Percentiles rank a stretch among this genome's conserved stretches.
Evolutionary conservation across 2,797 vertebrate species (phyloP).

Genomic region (Anas bernieri): DNA sequence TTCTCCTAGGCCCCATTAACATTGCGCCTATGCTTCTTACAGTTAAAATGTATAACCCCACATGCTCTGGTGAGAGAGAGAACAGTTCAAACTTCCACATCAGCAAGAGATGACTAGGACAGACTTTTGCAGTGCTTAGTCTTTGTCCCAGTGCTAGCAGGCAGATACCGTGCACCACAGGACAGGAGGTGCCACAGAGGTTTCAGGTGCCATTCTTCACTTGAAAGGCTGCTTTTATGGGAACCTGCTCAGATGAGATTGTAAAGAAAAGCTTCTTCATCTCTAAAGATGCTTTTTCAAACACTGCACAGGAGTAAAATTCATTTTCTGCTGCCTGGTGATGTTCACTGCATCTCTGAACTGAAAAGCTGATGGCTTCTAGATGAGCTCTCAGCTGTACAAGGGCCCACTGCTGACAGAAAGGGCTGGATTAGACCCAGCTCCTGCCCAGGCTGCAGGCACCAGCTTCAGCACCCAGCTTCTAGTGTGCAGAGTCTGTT

Average conservation of each 20-base stretch:
- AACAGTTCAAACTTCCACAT: background rate
- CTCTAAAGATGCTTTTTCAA: background rate
- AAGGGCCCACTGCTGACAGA: background rate
- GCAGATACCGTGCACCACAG: background rate
- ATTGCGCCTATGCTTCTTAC: background rate
- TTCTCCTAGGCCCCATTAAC: background rate
- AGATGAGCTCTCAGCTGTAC: background rate
- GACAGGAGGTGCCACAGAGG: background rate
- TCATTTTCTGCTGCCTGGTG: background rate
- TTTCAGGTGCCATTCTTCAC: background rate
- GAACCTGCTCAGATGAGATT: background rate
- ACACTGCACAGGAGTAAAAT: background rate
- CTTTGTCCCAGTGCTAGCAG: background rate
- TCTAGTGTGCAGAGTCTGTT: background rate
- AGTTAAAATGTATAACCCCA: background rate
- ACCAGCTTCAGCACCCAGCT: background rate
- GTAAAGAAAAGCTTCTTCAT: background rate
- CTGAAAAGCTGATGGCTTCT: background rate
- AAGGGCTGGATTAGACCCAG: background rate
- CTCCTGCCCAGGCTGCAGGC: accelerated
- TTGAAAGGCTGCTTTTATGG: background rate
- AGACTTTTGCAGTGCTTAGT: background rate
- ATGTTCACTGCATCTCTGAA: background rate
- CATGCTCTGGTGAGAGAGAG: background rate
- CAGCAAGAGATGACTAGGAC: background rate